These are phyloP conservation scores for Platysteira castanea DNA, from an alignment of 2,113 vertebrate genomes.

Conservation along the genomic window DNA sequence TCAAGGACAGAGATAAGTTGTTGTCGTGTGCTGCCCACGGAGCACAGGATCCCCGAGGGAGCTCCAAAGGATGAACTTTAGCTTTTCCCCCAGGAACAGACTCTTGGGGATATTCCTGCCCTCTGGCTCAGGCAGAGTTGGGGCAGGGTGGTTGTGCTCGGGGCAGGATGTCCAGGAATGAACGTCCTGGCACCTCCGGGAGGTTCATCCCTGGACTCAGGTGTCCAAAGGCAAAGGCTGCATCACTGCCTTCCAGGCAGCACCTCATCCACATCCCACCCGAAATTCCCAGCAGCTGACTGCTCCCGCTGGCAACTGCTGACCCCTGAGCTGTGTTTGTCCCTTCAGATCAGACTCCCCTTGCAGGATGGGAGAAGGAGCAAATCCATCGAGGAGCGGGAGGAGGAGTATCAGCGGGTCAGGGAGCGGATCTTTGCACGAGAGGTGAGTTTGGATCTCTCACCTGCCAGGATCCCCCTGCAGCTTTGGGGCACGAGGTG, in stretches of 20 bases:
- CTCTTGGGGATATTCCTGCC: neutral
- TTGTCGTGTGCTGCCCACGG: no score
- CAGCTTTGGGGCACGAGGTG: neutral
- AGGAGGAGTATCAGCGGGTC: slow-evolving; percentile 97
- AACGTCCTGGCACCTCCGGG: neutral
- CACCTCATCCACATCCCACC: neutral
- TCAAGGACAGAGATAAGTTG: no score
- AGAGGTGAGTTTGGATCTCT: slow-evolving; percentile 82
- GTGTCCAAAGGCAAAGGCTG: neutral
- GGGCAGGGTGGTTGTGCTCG: neutral
- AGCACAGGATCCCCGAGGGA: neutral
- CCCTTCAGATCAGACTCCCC: slow-evolving; percentile 93
- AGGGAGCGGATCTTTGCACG: slow-evolving; percentile 98
- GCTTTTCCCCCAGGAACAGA: neutral
- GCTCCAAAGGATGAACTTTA: no score
- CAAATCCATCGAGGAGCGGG: slow-evolving; percentile 98
- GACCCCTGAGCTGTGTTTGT: slow-evolving; percentile 77
- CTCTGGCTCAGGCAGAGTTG: neutral
- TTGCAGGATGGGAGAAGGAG: slow-evolving; percentile 97
- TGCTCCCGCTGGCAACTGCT: slow-evolving; percentile 13
- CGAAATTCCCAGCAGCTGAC: neutral
- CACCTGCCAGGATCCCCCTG: neutral
- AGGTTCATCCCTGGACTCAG: neutral
- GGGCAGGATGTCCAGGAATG: neutral
- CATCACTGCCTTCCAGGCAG: neutral